Conservation (phyloP, 2,797 vertebrate species). For the Pantherophis alleghaniensis region DNA sequence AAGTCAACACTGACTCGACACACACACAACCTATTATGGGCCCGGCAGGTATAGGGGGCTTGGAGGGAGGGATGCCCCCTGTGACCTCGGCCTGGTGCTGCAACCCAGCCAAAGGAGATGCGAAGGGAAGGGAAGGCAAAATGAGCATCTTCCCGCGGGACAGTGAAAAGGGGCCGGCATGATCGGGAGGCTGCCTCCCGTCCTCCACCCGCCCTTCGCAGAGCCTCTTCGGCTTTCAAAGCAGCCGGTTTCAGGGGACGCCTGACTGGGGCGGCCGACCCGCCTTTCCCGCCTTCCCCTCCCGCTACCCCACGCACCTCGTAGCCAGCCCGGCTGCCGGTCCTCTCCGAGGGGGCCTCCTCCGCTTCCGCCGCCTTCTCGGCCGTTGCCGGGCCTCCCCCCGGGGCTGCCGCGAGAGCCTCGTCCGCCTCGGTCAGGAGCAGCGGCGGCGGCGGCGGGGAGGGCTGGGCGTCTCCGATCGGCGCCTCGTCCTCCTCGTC, state of each 20-base stretch:
- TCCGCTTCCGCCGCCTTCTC: slow-evolving; percentile 49
- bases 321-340: slow-evolving; percentile 53
- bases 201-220: background rate
- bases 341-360: slow-evolving; percentile 64
- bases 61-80: background rate
- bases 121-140: background rate
- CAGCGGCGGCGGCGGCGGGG: slow-evolving; percentile 29
- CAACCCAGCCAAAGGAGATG: background rate
- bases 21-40: background rate
- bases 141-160: background rate
- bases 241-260: background rate
- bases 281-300: background rate
- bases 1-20: background rate
- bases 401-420: background rate
- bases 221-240: background rate
- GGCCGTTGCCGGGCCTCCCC: slow-evolving; percentile 13
- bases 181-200: background rate
- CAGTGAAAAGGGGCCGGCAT: background rate
- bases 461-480: slow-evolving; percentile 11
- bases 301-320: slow-evolving; percentile 59
- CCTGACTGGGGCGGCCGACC: background rate
- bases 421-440: slow-evolving; percentile 34
- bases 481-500: slow-evolving; percentile 60
- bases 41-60: background rate
- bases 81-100: background rate